Evolutionary conservation across 2,797 vertebrate species (phyloP).

Genomic region (Antennarius maculatus): DNA sequence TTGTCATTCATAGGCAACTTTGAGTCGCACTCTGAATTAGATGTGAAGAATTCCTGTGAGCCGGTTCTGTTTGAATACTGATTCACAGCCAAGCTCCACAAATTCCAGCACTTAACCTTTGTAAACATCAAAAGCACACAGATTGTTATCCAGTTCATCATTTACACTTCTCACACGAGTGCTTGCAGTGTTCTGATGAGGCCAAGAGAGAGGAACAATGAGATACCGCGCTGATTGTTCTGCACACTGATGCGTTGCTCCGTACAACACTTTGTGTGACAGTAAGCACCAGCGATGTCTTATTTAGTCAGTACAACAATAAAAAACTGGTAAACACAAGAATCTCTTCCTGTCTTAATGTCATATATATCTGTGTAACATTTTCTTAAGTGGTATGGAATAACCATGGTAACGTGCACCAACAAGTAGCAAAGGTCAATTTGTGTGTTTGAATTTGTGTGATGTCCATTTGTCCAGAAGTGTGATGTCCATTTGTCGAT

Average conservation of each 20-base stretch:
- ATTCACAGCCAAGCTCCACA: constrained; percentile 41
- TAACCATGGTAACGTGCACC: background rate
- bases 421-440: background rate
- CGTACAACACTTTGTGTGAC: constrained; percentile 14
- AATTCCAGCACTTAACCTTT: constrained; percentile 59
- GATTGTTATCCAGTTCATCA: constrained; percentile 49
- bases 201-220: constrained; percentile 26
- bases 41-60: constrained; percentile 18
- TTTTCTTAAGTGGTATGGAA: constrained; percentile 1
- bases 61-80: constrained; percentile 34
- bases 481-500: background rate
- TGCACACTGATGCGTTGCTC: constrained; percentile 1
- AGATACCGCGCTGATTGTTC: constrained; percentile 25
- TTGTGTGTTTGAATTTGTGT: background rate
- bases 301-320: background rate
- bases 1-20: constrained; percentile 13
- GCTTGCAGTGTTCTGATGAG: constrained; percentile 51
- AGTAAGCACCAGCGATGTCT: constrained; percentile 6
- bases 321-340: background rate
- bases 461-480: background rate
- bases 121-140: constrained; percentile 40
- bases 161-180: constrained; percentile 54
- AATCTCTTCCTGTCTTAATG: no score
- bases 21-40: constrained; percentile 3
- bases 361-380: no score